Evolutionary conservation across 2,888 invertebrate species (phyloP).

Genomic region (Acleris laterana): DNA sequence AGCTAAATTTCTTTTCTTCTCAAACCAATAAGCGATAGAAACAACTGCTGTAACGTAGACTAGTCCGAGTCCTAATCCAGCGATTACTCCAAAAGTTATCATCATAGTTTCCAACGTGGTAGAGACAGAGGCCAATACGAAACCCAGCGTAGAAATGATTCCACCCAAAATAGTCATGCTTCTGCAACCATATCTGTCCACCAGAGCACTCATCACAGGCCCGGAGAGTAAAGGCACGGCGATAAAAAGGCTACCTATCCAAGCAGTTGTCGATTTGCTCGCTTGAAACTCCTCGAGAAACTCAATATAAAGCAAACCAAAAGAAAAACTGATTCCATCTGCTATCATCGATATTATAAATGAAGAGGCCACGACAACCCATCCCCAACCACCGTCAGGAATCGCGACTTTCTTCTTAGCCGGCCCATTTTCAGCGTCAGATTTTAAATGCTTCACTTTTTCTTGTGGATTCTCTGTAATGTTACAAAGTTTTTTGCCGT

Average conservation of each 20-base stretch:
- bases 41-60: slow-evolving; percentile 96
- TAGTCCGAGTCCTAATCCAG: slow-evolving; percentile 92
- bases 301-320: slow-evolving; percentile 94
- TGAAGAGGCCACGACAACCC: slow-evolving; percentile 94
- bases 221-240: slow-evolving; percentile 94
- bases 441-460: slow-evolving; percentile 45
- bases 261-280: slow-evolving; percentile 93
- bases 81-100: slow-evolving; percentile 93
- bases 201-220: slow-evolving; percentile 92
- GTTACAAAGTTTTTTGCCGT: slow-evolving; percentile 47
- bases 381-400: slow-evolving; percentile 95
- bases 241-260: slow-evolving; percentile 95
- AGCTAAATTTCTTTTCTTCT: slow-evolving; percentile 93
- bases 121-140: slow-evolving; percentile 89
- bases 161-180: slow-evolving; percentile 91
- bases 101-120: slow-evolving; percentile 91
- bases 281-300: slow-evolving; percentile 92
- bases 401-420: slow-evolving; percentile 77
- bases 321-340: slow-evolving; percentile 96
- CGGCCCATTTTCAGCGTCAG: slow-evolving; percentile 42
- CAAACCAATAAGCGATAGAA: slow-evolving; percentile 96
- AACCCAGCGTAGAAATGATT: slow-evolving; percentile 89
- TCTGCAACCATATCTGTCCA: slow-evolving; percentile 93
- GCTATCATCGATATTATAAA: slow-evolving; percentile 94
- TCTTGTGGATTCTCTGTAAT: slow-evolving; percentile 54